These are phyloP conservation scores for Erpornis zantholeuca DNA, from an alignment of 2,113 vertebrate species.

Conservation along the genomic window DNA sequence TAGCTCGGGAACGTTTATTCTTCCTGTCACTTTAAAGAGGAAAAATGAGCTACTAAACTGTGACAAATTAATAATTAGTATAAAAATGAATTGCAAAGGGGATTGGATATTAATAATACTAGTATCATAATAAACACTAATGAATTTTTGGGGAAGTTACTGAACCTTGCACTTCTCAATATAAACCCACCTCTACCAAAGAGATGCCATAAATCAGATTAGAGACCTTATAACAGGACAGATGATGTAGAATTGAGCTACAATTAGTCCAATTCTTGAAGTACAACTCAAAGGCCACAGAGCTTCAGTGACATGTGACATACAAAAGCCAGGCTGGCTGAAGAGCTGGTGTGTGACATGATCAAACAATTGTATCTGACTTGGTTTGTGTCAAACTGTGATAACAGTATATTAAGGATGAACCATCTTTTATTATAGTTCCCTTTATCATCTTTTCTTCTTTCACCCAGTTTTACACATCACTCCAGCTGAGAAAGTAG, in stretches of 20 bases:
- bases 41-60: background rate
- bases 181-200: background rate
- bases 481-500: background rate
- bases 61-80: background rate
- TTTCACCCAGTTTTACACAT: background rate
- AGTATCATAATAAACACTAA: background rate
- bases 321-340: background rate
- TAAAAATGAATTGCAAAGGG: background rate
- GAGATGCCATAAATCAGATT: background rate
- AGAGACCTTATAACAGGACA: background rate
- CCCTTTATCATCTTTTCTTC: background rate
- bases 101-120: background rate
- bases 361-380: background rate
- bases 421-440: background rate
- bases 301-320: background rate
- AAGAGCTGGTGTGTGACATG: background rate
- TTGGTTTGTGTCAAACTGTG: background rate
- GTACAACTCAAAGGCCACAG: background rate
- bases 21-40: background rate
- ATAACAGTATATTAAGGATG: fast-evolving
- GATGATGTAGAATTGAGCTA: background rate
- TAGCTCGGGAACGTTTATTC: background rate
- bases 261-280: background rate
- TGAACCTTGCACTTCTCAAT: background rate
- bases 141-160: background rate